Base-by-base conservation (phyloP, 2,888 invertebrate species). In the Lasioglossum marginatum region DNA sequence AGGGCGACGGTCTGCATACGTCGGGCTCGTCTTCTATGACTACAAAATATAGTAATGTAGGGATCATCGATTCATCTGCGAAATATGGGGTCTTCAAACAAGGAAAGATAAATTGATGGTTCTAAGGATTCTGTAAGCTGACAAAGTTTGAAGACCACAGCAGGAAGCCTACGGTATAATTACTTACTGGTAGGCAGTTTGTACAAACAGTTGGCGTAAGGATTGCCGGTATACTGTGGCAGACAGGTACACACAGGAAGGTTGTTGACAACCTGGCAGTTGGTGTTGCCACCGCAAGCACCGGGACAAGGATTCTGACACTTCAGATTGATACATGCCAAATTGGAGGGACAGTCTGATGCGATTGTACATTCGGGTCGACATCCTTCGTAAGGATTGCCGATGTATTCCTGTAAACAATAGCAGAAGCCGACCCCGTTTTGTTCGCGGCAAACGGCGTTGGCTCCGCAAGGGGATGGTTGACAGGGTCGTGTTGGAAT, bases 231-330 rank as follows among this genome's bases (percentile, higher is more conserved):
- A 90, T 96, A 96, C 78, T 96, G 96, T 34, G 95, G 92, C n/a
- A 95, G 95, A 93, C 98, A 98, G 83, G 96, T 96, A 94, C 98
- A 98, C 90, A 97, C 96, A 6, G 98, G 98, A 93, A 97, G 97
- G 93, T 98, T 98, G 92, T 97, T 97, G 81, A 97, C 96, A 5
- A 97, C 97, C 93, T 96, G 96, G 92, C 98, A 98, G 52, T 96
- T 95, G 27, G 97, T 96, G 92, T 97, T 97, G 23, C 92, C 90
- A 14, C 96, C 96, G 89, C 96, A 96, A 48, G 94, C 94, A 68
- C 96, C 96, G 27, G 95, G 95, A 85, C 96, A 96, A 12, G 96
- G 96, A 92, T 96, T 95, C 79, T 94, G 93, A 88, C 96, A 96
- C 87, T 96, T 96, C 66, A 95, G 95, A 90, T 95, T 92, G 31